These are phyloP conservation scores for Cabera pusaria DNA, from an alignment of 2,888 invertebrate genomes.

Conservation along the genomic window DNA sequence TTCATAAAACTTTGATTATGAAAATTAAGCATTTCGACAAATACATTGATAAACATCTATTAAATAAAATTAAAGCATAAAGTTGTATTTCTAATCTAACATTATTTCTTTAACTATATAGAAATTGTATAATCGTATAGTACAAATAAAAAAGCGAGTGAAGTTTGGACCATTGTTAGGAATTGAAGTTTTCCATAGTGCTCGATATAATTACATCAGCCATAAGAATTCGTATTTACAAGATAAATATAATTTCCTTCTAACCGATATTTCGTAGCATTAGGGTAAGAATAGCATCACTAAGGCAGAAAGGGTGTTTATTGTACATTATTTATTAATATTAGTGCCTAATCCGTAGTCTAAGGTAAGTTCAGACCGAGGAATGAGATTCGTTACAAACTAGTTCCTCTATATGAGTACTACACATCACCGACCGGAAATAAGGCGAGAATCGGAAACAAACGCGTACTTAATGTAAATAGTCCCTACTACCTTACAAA, in stretches of 20 bases:
- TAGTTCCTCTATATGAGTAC: constrained; percentile 43
- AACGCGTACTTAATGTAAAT: constrained; percentile 48
- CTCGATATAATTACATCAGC: constrained; percentile 70
- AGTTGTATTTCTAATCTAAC: constrained; percentile 68
- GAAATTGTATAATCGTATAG: constrained; percentile 76
- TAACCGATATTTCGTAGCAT: constrained; percentile 55
- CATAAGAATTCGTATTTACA: constrained; percentile 76
- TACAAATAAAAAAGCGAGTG: constrained; percentile 81
- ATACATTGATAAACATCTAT: constrained; percentile 74
- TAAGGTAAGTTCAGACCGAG: constrained; percentile 46
- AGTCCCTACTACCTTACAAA: constrained; percentile 54
- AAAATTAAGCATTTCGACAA: constrained; percentile 80
- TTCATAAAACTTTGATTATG: constrained; percentile 78
- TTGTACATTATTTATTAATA: constrained; percentile 73
- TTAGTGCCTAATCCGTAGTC: constrained; percentile 68
- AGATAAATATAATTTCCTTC: constrained; percentile 64
- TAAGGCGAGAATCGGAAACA: constrained; percentile 57
- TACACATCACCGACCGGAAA: no score
- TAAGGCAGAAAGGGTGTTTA: constrained; percentile 81
- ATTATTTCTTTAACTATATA: constrained; percentile 74
- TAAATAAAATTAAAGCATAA: constrained; percentile 79
- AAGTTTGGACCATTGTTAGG: constrained; percentile 83
- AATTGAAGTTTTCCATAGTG: constrained; percentile 80
- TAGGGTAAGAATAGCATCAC: constrained; percentile 75
- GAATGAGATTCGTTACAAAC: constrained; percentile 42